Conservation (phyloP, 1,140 invertebrate species). For the Lasioglossum baleicum region DNA sequence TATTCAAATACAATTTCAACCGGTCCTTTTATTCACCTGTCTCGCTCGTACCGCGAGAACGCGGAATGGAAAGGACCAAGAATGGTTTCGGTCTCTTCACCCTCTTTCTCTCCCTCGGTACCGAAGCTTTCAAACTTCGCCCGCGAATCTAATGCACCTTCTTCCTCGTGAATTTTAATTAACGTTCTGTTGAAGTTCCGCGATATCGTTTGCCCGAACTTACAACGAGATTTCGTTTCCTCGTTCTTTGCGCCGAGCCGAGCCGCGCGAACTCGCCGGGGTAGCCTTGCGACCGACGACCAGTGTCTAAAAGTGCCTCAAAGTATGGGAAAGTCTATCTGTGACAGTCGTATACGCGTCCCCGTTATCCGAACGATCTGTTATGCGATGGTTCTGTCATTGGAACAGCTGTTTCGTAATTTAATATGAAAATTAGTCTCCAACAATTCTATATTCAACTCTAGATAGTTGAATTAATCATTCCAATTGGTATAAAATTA, state of each 20-base stretch:
- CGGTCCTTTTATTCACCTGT: conserved; percentile 16
- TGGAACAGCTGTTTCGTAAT: no score
- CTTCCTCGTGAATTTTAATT: conserved; percentile 35
- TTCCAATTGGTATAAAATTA: no score
- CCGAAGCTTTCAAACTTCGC: conserved; percentile 26
- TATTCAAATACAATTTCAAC: conserved; percentile 43
- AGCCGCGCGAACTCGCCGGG: background rate
- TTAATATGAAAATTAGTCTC: no score
- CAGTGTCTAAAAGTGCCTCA: background rate
- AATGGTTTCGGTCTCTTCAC: background rate
- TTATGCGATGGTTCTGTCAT: no score
- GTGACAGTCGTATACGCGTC: no score
- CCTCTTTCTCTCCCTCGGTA: background rate
- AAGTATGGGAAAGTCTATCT: background rate
- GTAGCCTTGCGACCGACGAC: background rate
- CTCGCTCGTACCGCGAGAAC: background rate
- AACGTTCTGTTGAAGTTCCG: conserved; percentile 28
- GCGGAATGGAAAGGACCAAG: no score
- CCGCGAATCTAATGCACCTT: conserved; percentile 24
- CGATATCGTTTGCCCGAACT: conserved; percentile 33
- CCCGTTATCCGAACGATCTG: no score
- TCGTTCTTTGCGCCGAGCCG: background rate
- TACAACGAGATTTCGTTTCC: conserved; percentile 16
- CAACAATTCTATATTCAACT: no score
- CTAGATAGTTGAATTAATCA: no score